These are phyloP conservation scores for Balearica regulorum DNA, from an alignment of 2,797 vertebrate genomes.

Conservation along the genomic window DNA sequence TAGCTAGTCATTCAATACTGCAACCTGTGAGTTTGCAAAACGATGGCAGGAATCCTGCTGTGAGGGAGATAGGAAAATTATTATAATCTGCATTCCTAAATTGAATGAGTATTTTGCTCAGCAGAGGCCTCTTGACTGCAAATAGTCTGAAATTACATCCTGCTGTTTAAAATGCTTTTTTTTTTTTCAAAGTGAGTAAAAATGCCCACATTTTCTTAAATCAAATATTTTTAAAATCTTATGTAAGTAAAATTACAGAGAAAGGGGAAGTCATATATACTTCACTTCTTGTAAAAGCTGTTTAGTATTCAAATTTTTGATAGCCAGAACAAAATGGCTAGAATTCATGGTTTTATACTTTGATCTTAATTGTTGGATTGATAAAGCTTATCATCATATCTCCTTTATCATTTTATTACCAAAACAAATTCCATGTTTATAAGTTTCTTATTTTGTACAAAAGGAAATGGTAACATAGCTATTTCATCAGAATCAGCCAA, in stretches of 20 bases:
- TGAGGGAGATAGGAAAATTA: conserved; percentile 73
- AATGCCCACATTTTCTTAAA: conserved; percentile 34
- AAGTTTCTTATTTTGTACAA: background rate
- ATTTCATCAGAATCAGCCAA: background rate
- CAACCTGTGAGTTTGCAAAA: conserved; percentile 63
- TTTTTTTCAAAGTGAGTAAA: conserved; percentile 34
- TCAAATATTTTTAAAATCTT: conserved; percentile 29
- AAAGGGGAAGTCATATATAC: background rate
- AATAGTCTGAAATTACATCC: conserved; percentile 73
- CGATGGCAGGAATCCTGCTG: conserved; percentile 68
- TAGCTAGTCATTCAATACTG: conserved; percentile 57
- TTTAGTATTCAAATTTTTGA: background rate
- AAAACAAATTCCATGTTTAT: background rate
- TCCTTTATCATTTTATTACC: background rate
- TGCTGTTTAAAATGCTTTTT: conserved; percentile 63
- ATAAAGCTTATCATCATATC: background rate
- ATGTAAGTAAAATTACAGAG: background rate
- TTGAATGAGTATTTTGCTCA: conserved; percentile 74
- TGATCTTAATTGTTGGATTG: background rate
- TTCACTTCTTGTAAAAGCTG: background rate
- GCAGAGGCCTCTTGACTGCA: conserved; percentile 73
- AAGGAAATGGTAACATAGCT: background rate
- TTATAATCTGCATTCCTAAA: conserved; percentile 76
- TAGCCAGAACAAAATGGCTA: background rate
- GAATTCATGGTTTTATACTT: background rate